Base-by-base conservation (phyloP, 2,113 vertebrate genomes). In the Anoura caudifer region DNA sequence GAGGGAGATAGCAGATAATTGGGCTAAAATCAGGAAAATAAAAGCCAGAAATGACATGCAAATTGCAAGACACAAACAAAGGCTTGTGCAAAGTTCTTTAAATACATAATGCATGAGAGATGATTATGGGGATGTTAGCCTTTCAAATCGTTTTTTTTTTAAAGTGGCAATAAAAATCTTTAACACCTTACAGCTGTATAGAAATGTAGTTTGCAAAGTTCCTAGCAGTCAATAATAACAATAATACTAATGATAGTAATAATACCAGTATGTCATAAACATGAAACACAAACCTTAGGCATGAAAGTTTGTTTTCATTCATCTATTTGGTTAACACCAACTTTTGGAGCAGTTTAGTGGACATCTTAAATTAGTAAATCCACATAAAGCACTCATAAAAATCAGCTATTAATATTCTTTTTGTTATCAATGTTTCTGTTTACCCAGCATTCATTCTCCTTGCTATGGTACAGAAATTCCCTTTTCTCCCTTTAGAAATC, bases 41-140 rank as follows among this genome's bases (percentile, higher is more conserved):
- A 96, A 95, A 95, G 43, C 65, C 50, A 90, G 75, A 96, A 96
- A 91, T 75, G 28, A 96, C 83, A 94, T 90, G 80, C 43, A 92
- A 92, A 94, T 43, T 70, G 2, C 38, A 95, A 96, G 75, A 43
- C 38, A 80, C 84, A 41, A 96, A 80, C 84, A 41, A 96, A 97
- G 80, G 54, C 52, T 63, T 33, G 5, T 61, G 59, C 52, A 75
- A 59, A 87, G 14, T 88, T 56, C 19, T 63, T 73, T 33, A 65
- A 91, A 76, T 90, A 77, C 1, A 31, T 43, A 28, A n/a, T 5
- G 28, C 6, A 31, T 43, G 50, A 84, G 69, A 76, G 76, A 95
- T 0, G 33, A 67, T 69, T 83, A 45, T 2, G 6, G 22, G 22
- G 19, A 88, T 63, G 22, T 8, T 41, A 15, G 56, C n/a, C 52